These are phyloP conservation scores for Crambe crambe DNA, from an alignment of 37 sponge, comb jelly and placozoan genomes.

Conservation along the genomic window DNA sequence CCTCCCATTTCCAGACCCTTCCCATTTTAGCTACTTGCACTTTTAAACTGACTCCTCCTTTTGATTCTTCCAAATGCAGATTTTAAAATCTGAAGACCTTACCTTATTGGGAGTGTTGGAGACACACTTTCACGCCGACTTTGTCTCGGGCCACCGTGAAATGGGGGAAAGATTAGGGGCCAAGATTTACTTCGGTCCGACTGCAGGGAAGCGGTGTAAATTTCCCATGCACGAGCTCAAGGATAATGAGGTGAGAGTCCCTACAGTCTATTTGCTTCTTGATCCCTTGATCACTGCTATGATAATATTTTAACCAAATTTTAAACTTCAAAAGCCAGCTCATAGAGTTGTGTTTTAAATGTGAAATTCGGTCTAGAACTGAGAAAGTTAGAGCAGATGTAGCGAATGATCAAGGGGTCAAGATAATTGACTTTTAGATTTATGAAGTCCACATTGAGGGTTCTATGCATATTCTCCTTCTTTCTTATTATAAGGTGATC, in stretches of 20 bases:
- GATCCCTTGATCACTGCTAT: conserved; percentile 1
- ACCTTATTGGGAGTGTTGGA: conserved; percentile 62
- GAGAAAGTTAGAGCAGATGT: too few species aligned
- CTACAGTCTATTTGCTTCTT: too few species aligned
- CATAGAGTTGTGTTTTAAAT: too few species aligned
- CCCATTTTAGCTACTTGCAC: neutral
- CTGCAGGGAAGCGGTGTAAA: conserved; percentile 53
- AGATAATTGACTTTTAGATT: too few species aligned
- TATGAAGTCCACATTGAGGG: too few species aligned
- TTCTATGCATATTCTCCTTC: too few species aligned
- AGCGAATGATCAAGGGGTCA: too few species aligned
- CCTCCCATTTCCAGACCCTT: neutral
- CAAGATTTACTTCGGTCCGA: conserved; percentile 82
- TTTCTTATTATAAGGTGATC: conserved; percentile 40
- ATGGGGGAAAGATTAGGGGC: conserved; percentile 56
- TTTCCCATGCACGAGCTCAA: conserved; percentile 72
- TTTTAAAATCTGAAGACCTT: conserved; percentile 1
- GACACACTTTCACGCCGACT: conserved; percentile 95
- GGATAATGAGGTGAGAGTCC: conserved; percentile 83
- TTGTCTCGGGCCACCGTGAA: conserved; percentile 92
- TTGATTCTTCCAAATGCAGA: neutral
- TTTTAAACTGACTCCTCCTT: neutral
- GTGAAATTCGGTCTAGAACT: too few species aligned
- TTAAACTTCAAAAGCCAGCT: neutral
- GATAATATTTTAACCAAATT: neutral